Evolutionary conservation across 2,797 vertebrate species (phyloP).

Genomic region (Spheniscus humboldti): DNA sequence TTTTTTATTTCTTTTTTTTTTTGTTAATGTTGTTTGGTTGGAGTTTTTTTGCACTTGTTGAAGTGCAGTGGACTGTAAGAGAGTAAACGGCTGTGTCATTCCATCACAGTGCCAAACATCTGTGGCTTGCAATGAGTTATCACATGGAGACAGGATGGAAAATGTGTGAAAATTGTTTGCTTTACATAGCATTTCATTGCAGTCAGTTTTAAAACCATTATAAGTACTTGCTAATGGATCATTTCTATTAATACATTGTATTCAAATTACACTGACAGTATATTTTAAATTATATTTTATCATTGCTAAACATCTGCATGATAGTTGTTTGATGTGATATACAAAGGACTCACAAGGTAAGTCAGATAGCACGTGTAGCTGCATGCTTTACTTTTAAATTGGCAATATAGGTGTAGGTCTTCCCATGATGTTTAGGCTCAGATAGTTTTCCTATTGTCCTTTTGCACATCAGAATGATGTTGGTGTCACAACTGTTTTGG

Average conservation of each 20-base stretch:
- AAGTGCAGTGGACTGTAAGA: not conserved
- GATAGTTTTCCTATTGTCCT: not conserved
- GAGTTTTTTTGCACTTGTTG: not conserved
- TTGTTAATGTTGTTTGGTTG: not conserved
- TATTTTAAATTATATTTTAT: not conserved
- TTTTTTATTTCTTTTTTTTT: not conserved
- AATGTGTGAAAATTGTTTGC: not conserved
- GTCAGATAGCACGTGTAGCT: not conserved
- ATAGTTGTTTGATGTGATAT: not conserved
- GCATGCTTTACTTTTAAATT: not conserved
- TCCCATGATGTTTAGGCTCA: not conserved
- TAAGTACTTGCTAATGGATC: not conserved
- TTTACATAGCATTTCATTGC: not conserved
- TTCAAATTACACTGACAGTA: not conserved
- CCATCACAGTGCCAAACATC: not conserved
- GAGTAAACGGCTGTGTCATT: not conserved
- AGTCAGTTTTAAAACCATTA: not conserved
- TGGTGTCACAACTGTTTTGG: not conserved
- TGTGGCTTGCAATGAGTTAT: not conserved
- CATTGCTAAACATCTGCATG: not conserved
- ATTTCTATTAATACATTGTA: not conserved
- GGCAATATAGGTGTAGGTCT: not conserved
- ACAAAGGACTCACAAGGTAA: not conserved
- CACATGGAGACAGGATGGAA: not conserved
- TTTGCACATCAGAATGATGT: not conserved